Evolutionary conservation across 2,797 vertebrate species (phyloP).

Genomic region (Anguilla megastoma): DNA sequence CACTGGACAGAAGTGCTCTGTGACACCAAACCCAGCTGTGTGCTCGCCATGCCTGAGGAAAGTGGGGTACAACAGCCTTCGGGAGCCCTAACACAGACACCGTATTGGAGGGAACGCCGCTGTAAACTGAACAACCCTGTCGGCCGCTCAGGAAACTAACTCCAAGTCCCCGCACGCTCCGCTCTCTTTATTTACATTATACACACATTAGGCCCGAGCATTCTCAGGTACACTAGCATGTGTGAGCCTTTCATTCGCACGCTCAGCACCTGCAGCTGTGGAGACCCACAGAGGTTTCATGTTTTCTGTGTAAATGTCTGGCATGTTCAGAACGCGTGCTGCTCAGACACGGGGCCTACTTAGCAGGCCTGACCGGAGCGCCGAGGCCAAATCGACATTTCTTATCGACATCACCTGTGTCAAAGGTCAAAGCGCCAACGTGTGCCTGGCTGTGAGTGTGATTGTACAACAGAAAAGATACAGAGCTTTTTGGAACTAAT

Average conservation of each 20-base stretch:
- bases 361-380: background rate
- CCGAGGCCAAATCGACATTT: background rate
- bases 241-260: background rate
- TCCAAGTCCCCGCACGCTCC: background rate
- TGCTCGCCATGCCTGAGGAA: background rate
- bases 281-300: background rate
- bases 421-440: background rate
- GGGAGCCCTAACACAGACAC: background rate
- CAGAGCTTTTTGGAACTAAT: background rate
- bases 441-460: background rate
- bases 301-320: constrained; percentile 13
- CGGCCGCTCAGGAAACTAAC: background rate
- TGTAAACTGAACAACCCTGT: constrained; percentile 1
- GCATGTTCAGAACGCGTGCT: background rate
- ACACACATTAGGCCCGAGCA: background rate
- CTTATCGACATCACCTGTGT: background rate
- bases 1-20: background rate
- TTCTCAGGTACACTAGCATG: background rate
- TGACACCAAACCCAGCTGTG: background rate
- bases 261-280: background rate
- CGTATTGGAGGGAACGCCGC: background rate
- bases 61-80: background rate
- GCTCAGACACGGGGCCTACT: background rate
- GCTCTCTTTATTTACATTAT: constrained; percentile 6
- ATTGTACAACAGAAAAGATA: no score